These are phyloP conservation scores for Resseliella maxima DNA, from an alignment of 2,888 invertebrate genomes.

Conservation along the genomic window DNA sequence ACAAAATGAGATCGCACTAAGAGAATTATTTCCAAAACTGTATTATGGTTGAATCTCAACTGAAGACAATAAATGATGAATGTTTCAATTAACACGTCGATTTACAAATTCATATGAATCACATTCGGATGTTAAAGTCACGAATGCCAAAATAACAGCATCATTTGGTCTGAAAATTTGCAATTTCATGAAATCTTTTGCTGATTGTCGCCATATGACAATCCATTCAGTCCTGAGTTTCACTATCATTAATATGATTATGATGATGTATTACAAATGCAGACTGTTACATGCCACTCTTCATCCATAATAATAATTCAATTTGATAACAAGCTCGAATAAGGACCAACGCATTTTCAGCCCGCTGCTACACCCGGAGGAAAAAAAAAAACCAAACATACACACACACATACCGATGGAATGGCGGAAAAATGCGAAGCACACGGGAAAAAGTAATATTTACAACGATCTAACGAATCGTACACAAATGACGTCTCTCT, in stretches of 20 bases:
- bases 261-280: conserved; percentile 53
- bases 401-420: not conserved
- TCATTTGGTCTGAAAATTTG: not conserved
- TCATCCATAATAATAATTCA: conserved; percentile 53
- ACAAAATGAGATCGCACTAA: no score
- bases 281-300: conserved; percentile 7
- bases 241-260: conserved; percentile 53
- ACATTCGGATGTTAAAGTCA: not conserved
- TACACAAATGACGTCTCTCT: no score
- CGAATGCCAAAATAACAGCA: not conserved
- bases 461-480: conserved; percentile 14
- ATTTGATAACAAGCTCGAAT: not conserved
- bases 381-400: not conserved
- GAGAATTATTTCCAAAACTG: no score
- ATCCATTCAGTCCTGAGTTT: not conserved
- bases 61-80: conserved; percentile 24
- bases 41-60: not conserved
- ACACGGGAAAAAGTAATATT: conserved; percentile 9
- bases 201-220: not conserved
- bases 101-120: not conserved
- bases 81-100: conserved; percentile 47
- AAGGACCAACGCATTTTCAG: not conserved
- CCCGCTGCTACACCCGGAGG: not conserved
- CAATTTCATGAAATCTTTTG: not conserved
- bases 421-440: not conserved